These are phyloP conservation scores for Bathybates hornii DNA, from an alignment of 2,113 vertebrate species.

Conservation along the genomic window DNA sequence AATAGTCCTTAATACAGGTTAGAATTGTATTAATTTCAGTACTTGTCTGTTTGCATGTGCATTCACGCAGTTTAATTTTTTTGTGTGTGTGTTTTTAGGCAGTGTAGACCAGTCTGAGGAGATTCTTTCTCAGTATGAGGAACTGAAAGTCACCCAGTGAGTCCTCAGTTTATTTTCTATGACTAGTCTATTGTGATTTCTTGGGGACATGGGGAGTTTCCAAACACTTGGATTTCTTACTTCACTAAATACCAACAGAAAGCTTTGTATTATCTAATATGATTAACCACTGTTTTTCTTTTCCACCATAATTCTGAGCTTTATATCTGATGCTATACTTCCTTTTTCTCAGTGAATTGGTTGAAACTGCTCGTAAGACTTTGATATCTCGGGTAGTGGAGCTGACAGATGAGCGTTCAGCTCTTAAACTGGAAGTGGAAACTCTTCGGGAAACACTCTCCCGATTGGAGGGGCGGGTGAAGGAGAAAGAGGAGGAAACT, in stretches of 20 bases:
- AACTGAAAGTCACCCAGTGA: constrained; percentile 75
- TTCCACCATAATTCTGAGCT: background rate
- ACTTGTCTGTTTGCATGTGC: background rate
- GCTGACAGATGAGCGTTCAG: constrained; percentile 71
- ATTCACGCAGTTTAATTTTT: background rate
- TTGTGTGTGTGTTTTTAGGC: constrained; percentile 42
- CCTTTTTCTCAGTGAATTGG: constrained; percentile 49
- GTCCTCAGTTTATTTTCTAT: constrained; percentile 17
- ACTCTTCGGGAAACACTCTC: constrained; percentile 60
- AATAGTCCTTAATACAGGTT: background rate
- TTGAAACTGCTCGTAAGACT: constrained; percentile 69
- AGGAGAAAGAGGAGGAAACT: constrained; percentile 72
- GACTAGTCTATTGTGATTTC: background rate
- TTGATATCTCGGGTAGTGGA: constrained; percentile 73
- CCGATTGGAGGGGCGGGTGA: constrained; percentile 60
- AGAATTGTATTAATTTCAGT: background rate
- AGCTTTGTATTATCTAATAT: background rate
- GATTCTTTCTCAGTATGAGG: constrained; percentile 71
- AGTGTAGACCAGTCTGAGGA: constrained; percentile 69
- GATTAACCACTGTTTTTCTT: background rate
- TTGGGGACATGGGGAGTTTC: background rate
- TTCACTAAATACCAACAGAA: background rate
- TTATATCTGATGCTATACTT: background rate
- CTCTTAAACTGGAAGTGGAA: constrained; percentile 60
- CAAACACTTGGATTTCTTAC: background rate